Base-by-base conservation (phyloP, 1,140 invertebrate genomes). In the Spodoptera frugiperda region DNA sequence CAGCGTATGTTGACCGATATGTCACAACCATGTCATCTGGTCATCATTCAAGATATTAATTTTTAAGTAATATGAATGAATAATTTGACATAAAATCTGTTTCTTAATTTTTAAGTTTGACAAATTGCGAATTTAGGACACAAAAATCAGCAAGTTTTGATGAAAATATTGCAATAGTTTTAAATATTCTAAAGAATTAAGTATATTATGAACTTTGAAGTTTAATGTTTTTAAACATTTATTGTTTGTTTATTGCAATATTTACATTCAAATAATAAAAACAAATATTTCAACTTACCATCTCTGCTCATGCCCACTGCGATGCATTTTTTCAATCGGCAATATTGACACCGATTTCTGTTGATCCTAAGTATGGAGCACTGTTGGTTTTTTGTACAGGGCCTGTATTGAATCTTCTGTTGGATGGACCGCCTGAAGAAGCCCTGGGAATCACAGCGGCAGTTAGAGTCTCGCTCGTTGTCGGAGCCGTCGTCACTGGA, bases 291-390 rank as follows among this genome's bases (percentile, higher is more conserved):
- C 25, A 85, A 95, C 96, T 96, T 87, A 99, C 98, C 98, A 96
- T 99, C 98, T 95, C 98, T 96, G 94, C 98, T 99, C 99, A 99
- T 99, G 93, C 99, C 99, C 80, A 99, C 98, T 70, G 98, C 97
- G 91, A 99, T 98, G 95, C 99, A 99, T 96, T 99, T 99, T 95
- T 99, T 99, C 84, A 99, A 96, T 80, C 99, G 96, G 95, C 98
- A 99, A 93, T 98, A 99, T 92, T 99, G 98, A 95, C 99, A 99
- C 83, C 98, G 96, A 94, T 99, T 99, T 90, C 99, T 96, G 95
- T 99, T 99, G 95, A 99, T 99, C 83, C 98, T 96, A 72, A 99
- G 95, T 85, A 99, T 99, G 94, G 98, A 97, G 95, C 98, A 99
- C 95, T 99, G 98, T 93, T 99, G 98, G 93, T 98, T 99, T 95